Base-by-base conservation (phyloP, 2,888 invertebrate species). In the Linnaemya tessellans region DNA sequence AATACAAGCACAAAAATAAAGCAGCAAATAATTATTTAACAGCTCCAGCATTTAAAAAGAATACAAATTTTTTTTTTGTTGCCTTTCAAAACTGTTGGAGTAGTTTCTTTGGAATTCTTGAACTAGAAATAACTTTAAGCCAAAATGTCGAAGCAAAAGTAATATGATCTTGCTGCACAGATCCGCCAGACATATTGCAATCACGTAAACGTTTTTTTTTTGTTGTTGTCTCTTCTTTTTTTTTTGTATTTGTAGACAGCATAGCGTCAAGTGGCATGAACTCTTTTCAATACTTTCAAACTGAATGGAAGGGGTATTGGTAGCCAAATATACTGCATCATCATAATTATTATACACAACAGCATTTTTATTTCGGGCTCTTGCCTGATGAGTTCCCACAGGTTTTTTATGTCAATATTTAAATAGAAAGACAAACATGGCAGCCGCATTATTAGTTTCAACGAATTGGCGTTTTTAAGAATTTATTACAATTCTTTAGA, bases 381-480 rank as follows among this genome's bases (percentile, higher is more conserved):
- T 68, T 67, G 35, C 20, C 74, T 67, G 30, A 46, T 56, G 35
- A 70, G 74, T 85, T 85, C 84, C 84, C 84, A 85, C 84, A 85
- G 78, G 64, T 85, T 81, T 38, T 60, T 60, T 81, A 73, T 81
- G 70, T 64, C 81, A 70, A 78, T 51, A 22, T 74, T 80, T 75
- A 58, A 70, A 81, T 71, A 67, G 58, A 80, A 71, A 80, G 80
- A 65, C 65, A 71, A 84, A 77, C n/a, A 81, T 81, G 73, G 73
- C 84, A 74, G 84, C 46, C 71, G 51, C 64, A 60, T 85, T 73
- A 87, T 87, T 87, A 87, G 87, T 87, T 87, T 83, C 86, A 84
- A 64, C 71, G 87, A 87, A 87, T 87, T 87, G 87, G 83, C 84
- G 65, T 86, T 87, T 87, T 87, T 86, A 82, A 83, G 87, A 86